Evolutionary conservation across 2,797 vertebrate species (phyloP).

Genomic region (Lycodopsis pacificus): DNA sequence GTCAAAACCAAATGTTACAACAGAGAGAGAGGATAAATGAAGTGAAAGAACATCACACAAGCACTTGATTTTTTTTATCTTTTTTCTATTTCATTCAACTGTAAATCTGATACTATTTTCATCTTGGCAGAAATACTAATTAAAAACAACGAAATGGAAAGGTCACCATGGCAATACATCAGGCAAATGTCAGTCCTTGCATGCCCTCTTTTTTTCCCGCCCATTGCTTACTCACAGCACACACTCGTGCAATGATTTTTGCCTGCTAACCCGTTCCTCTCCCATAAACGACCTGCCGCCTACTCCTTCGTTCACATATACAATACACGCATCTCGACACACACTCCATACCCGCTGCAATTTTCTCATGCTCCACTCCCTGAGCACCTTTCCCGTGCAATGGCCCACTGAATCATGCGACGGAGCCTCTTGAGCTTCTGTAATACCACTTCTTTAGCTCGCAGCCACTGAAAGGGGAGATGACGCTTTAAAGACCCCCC

Average conservation of each 20-base stretch:
- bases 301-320: conserved; percentile 22
- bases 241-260: conserved; percentile 35
- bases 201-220: not conserved
- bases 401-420: conserved; percentile 64
- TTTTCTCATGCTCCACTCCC: conserved; percentile 62
- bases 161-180: conserved; percentile 70
- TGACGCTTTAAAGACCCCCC: conserved; percentile 56
- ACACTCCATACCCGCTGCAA: conserved; percentile 26
- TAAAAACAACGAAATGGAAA: conserved; percentile 68
- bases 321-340: conserved; percentile 19
- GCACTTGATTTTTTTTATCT: conserved; percentile 22
- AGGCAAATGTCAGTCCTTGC: conserved; percentile 73
- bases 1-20: conserved; percentile 65
- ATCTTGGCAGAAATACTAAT: conserved; percentile 70
- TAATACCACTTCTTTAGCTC: conserved; percentile 66
- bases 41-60: conserved; percentile 50
- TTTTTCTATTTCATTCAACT: conserved; percentile 38
- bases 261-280: conserved; percentile 58
- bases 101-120: conserved; percentile 62
- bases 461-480: conserved; percentile 34
- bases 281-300: conserved; percentile 43
- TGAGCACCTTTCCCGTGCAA: conserved; percentile 52
- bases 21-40: conserved; percentile 46
- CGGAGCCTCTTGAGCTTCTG: conserved; percentile 60
- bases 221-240: conserved; percentile 10